Percentiles rank a stretch among this genome's conserved stretches.
Evolutionary conservation across 2,113 vertebrate genomes (phyloP).

Genomic region (Cochlearius cochlearius): DNA sequence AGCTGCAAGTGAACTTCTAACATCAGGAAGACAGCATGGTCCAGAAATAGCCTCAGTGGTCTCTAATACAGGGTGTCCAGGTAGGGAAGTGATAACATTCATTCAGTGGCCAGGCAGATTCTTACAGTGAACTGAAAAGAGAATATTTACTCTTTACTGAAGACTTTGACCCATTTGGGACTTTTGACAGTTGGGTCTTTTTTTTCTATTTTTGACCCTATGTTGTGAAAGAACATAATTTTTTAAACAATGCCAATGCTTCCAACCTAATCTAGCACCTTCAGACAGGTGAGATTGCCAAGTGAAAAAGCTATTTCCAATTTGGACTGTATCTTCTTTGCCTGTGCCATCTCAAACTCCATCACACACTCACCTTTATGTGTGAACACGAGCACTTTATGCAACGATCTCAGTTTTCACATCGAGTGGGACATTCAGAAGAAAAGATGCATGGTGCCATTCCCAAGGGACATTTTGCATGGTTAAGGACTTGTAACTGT

Average conservation of each 20-base stretch:
- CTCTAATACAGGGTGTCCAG: not conserved
- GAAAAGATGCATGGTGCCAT: not conserved
- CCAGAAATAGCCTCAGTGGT: not conserved
- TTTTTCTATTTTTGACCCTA: not conserved
- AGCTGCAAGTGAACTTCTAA: not conserved
- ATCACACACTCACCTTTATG: not conserved
- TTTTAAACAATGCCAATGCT: not conserved
- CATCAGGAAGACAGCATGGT: not conserved
- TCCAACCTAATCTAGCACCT: not conserved
- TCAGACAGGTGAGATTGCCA: not conserved
- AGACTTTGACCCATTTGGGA: not conserved
- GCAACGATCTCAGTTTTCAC: not conserved
- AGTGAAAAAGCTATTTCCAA: not conserved
- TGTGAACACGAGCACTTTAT: not conserved
- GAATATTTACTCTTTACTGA: not conserved
- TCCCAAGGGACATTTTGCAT: not conserved
- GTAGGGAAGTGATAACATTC: not conserved
- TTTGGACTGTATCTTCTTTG: not conserved
- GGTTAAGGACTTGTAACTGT: not conserved
- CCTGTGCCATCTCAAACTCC: not conserved
- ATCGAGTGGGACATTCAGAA: not conserved
- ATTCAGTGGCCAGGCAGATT: not conserved
- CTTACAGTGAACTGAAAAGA: not conserved
- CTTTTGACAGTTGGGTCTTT: not conserved
- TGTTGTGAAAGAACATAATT: not conserved